Evolutionary conservation across 2,113 vertebrate genomes (phyloP).

Genomic region (Petaurus breviceps): DNA sequence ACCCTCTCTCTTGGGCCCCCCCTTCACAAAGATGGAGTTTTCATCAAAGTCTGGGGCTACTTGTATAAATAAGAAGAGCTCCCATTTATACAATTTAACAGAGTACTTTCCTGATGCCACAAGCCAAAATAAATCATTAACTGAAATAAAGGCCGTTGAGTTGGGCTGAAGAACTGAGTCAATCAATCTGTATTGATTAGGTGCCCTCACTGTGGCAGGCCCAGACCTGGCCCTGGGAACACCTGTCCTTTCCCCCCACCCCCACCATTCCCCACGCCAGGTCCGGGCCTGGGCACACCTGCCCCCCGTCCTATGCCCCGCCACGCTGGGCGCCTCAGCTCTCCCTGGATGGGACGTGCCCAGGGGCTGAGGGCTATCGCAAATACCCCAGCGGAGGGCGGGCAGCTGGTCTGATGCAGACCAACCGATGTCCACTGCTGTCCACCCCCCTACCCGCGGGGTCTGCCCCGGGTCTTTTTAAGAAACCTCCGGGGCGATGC

Average conservation of each 20-base stretch:
- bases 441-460: too few relatives aligned
- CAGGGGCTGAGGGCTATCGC: background rate
- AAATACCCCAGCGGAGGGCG: background rate
- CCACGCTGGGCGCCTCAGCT: too few relatives aligned
- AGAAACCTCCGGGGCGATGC: too few relatives aligned
- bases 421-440: too few relatives aligned
- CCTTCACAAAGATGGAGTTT: background rate
- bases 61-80: background rate
- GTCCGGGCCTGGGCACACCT: too few relatives aligned
- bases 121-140: background rate
- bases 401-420: too few relatives aligned
- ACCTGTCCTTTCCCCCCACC: too few relatives aligned
- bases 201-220: background rate
- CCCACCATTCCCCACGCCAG: too few relatives aligned
- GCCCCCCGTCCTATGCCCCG: too few relatives aligned
- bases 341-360: background rate
- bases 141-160: background rate
- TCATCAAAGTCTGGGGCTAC: too few relatives aligned
- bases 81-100: background rate
- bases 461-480: too few relatives aligned
- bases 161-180: background rate
- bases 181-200: background rate
- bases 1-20: background rate
- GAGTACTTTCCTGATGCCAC: background rate
- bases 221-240: too few relatives aligned